phyloP scores from a whole-genome alignment of 2,113 vertebrate species.

The Gallinago media region DNA sequence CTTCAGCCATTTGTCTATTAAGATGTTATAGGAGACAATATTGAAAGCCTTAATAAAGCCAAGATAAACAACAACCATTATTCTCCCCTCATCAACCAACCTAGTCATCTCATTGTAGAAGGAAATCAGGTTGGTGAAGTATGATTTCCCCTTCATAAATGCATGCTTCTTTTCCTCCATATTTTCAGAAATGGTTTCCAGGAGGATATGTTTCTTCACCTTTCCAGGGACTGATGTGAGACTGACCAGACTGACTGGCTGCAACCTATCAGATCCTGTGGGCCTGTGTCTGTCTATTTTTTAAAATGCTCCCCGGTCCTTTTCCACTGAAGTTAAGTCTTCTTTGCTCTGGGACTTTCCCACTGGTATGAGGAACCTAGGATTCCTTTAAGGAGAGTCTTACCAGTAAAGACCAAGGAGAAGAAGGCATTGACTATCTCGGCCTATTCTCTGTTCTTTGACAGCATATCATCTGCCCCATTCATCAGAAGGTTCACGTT shows the following conservation, averaged over 20 bases:
- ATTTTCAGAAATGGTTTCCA: background rate
- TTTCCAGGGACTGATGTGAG: background rate
- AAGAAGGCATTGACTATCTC: background rate
- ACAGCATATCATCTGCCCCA: background rate
- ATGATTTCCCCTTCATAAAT: background rate
- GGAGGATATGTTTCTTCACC: background rate
- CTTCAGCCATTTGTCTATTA: background rate
- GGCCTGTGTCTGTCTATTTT: background rate
- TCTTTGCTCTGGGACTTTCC: background rate
- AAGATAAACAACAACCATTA: background rate
- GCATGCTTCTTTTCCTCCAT: background rate
- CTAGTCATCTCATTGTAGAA: background rate
- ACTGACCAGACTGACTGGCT: background rate
- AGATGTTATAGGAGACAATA: background rate
- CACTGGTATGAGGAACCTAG: background rate
- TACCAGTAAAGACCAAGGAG: background rate
- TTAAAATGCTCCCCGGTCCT: background rate
- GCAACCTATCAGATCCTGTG: background rate
- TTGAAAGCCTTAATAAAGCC: background rate
- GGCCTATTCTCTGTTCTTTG: background rate
- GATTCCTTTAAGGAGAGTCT: background rate
- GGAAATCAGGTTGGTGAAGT: background rate
- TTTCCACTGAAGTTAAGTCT: background rate
- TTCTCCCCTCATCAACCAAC: background rate
- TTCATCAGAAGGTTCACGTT: background rate